Evolutionary conservation across 1,140 invertebrate species (phyloP).

Genomic region (Drusus annulatus): DNA sequence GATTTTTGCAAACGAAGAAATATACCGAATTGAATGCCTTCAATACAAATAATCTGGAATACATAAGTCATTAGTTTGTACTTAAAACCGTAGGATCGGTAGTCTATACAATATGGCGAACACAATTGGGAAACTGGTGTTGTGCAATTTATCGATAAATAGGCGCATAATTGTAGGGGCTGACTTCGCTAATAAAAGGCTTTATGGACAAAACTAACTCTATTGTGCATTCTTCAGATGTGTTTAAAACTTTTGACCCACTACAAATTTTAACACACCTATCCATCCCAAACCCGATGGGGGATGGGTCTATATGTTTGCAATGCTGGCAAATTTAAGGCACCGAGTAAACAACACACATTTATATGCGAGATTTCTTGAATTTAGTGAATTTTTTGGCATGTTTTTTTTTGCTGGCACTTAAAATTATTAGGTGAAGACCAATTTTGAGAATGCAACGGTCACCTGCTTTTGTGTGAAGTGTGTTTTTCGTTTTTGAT

Average conservation of each 20-base stretch:
- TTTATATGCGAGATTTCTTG: background rate
- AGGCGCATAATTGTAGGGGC: constrained; percentile 52
- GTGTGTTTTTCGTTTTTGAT: constrained; percentile 37
- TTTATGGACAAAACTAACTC: constrained; percentile 9
- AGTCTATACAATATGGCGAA: constrained; percentile 14
- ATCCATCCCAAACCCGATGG: background rate
- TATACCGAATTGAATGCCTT: background rate
- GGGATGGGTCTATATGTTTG: background rate
- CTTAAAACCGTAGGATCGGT: constrained; percentile 42
- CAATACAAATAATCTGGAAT: constrained; percentile 22
- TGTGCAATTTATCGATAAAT: constrained; percentile 55
- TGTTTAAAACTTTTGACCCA: constrained; percentile 33
- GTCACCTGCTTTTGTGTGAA: constrained; percentile 32
- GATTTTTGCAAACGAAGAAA: constrained; percentile 1
- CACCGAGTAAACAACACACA: background rate
- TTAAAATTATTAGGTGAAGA: background rate
- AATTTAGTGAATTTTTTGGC: background rate
- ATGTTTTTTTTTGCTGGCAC: background rate
- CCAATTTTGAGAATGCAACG: background rate
- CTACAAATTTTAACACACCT: constrained; percentile 38
- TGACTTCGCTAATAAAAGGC: constrained; percentile 11
- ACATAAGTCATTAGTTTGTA: constrained; percentile 53
- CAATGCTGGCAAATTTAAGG: background rate
- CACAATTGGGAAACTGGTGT: constrained; percentile 43
- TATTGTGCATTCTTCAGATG: constrained; percentile 12